Conservation (phyloP, 2,797 vertebrate genomes). For the Hyperoplus lanceolatus region DNA sequence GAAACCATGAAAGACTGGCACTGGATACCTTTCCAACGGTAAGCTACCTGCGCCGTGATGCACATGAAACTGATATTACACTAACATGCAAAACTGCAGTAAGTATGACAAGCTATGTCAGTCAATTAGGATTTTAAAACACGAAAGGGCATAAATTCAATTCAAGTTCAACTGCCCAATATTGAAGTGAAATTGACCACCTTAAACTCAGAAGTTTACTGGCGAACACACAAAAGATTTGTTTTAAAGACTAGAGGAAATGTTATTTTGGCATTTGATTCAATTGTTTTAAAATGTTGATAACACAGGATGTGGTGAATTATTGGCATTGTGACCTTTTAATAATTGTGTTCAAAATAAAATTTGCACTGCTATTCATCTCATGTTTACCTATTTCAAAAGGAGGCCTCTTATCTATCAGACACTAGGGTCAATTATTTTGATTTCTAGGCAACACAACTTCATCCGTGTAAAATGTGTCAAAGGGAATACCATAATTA, state of each 20-base stretch:
- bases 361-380: background rate
- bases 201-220: background rate
- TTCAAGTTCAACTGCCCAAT: background rate
- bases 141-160: background rate
- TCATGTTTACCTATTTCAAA: background rate
- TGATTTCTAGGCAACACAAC: too few species aligned
- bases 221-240: background rate
- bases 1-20: conserved; percentile 88
- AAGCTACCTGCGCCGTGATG: conserved; percentile 63
- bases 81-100: background rate
- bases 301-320: background rate
- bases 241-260: background rate
- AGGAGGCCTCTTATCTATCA: background rate
- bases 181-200: background rate
- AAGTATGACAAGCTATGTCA: background rate
- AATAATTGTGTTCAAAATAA: background rate
- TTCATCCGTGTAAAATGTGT: background rate
- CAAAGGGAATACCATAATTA: background rate
- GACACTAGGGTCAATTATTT: background rate
- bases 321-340: background rate
- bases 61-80: conserved; percentile 12
- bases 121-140: background rate
- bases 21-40: conserved; percentile 89
- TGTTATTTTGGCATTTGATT: background rate
- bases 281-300: background rate